A percentile compares a stretch with the other conserved stretches of the same genome.
Conservation (phyloP, 2,113 vertebrate genomes). For the Leiothrix lutea region DNA sequence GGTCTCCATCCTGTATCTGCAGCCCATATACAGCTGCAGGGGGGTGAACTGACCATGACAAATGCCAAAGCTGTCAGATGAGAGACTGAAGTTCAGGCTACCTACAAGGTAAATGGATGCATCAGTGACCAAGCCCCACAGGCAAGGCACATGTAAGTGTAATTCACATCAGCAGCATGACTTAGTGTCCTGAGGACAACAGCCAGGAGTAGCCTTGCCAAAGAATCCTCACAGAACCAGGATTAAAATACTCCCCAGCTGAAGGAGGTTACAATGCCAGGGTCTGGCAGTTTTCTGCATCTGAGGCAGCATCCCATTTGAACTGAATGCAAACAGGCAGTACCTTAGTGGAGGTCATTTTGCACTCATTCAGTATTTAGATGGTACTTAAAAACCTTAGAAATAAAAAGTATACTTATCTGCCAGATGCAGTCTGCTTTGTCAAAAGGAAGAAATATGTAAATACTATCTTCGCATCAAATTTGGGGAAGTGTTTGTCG, state of each 20-base stretch:
- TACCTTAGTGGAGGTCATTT: background rate
- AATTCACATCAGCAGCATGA: background rate
- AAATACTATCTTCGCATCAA: background rate
- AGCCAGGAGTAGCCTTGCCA: background rate
- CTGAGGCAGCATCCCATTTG: background rate
- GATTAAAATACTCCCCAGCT: background rate
- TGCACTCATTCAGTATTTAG: background rate
- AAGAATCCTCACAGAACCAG: background rate
- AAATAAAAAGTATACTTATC: background rate
- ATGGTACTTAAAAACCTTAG: background rate
- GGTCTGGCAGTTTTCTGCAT: background rate
- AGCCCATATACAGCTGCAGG: background rate
- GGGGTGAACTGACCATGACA: background rate
- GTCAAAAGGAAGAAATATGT: background rate
- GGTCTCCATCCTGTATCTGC: background rate
- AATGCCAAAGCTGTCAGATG: background rate
- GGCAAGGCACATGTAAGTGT: background rate
- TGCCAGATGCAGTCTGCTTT: background rate
- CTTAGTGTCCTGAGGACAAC: background rate
- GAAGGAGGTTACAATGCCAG: background rate
- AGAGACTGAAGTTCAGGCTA: background rate
- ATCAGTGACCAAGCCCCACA: background rate
- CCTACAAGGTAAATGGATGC: background rate
- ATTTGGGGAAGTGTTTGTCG: background rate
- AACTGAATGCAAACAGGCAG: background rate